Conservation (phyloP, 1,140 invertebrate genomes). For the Euwallacea fornicatus region DNA sequence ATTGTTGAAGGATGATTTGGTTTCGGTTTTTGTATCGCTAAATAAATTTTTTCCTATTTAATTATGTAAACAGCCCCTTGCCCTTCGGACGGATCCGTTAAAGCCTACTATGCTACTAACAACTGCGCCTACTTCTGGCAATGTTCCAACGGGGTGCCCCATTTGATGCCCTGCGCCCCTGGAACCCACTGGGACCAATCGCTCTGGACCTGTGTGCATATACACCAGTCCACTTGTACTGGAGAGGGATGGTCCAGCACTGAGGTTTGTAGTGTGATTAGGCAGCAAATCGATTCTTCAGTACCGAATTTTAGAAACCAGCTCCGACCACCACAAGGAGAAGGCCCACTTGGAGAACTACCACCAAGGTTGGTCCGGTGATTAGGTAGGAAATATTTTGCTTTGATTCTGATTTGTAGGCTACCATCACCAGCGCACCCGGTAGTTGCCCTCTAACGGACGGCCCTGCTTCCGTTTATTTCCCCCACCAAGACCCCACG, state of each 20-base stretch:
- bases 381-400: too few species aligned
- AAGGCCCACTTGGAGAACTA: too few species aligned
- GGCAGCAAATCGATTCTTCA: not conserved
- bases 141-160: slow-evolving; percentile 57
- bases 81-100: slow-evolving; percentile 4
- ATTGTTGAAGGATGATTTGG: not conserved
- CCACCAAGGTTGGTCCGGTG: too few species aligned
- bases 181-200: slow-evolving; percentile 52
- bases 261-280: not conserved
- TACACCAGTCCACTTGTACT: slow-evolving; percentile 15
- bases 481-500: slow-evolving; percentile 53
- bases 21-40: not conserved
- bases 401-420: too few species aligned
- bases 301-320: not conserved
- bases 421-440: too few species aligned
- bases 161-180: slow-evolving; percentile 50
- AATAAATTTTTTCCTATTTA: not conserved
- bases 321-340: too few species aligned
- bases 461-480: slow-evolving; percentile 19
- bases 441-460: slow-evolving; percentile 9
- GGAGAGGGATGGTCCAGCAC: slow-evolving; percentile 24
- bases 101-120: slow-evolving; percentile 33
- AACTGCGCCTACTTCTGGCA: slow-evolving; percentile 62
- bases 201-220: slow-evolving; percentile 40
- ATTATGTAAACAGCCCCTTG: slow-evolving; percentile 16